phyloP scores from a whole-genome alignment of 23 tunicate genomes.

The Trididemnum clinides region DNA sequence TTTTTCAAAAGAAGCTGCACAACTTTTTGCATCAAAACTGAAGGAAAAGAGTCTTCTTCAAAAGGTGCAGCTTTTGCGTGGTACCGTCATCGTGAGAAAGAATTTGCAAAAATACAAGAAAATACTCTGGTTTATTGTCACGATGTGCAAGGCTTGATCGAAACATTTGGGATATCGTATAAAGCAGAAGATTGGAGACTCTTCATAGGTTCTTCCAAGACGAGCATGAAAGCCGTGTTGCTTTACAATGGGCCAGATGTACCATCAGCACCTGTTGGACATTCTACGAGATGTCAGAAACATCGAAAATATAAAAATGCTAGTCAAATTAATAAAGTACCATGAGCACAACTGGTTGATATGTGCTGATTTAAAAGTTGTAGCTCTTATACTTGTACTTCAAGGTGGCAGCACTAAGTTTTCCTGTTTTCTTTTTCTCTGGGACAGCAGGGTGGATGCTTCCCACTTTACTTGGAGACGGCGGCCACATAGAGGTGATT shows the following conservation, averaged over 20 bases:
- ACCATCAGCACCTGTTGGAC: constrained; percentile 17
- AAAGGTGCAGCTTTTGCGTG: constrained; percentile 7
- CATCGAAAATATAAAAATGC: constrained; percentile 23
- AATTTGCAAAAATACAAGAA: neutral
- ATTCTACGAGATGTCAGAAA: constrained; percentile 20
- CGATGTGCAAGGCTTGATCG: constrained; percentile 15
- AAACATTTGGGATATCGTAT: constrained; percentile 21
- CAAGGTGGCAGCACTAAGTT: constrained; percentile 5
- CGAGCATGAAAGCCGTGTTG: constrained; percentile 42
- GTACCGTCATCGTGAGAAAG: constrained; percentile 9
- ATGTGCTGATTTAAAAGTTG: constrained; percentile 31
- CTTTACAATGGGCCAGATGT: neutral
- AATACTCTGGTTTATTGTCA: neutral
- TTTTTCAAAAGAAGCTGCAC: constrained; percentile 15
- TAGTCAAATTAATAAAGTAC: constrained; percentile 9
- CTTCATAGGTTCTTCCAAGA: constrained; percentile 29
- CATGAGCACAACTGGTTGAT: constrained; percentile 5
- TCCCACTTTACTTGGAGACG: neutral
- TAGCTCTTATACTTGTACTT: constrained; percentile 5
- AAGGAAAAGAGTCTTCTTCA: constrained; percentile 25
- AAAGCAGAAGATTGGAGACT: constrained; percentile 31
- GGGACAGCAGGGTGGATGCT: constrained; percentile 17
- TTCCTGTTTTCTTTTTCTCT: constrained; percentile 11
- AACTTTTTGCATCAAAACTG: constrained; percentile 18
- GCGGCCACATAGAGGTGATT: constrained; percentile 1